Percentiles rank a stretch among this genome's conserved stretches.
These are phyloP conservation scores for Bilobella aurantiaca DNA, from an alignment of 1,140 invertebrate species.

Conservation along the genomic window DNA sequence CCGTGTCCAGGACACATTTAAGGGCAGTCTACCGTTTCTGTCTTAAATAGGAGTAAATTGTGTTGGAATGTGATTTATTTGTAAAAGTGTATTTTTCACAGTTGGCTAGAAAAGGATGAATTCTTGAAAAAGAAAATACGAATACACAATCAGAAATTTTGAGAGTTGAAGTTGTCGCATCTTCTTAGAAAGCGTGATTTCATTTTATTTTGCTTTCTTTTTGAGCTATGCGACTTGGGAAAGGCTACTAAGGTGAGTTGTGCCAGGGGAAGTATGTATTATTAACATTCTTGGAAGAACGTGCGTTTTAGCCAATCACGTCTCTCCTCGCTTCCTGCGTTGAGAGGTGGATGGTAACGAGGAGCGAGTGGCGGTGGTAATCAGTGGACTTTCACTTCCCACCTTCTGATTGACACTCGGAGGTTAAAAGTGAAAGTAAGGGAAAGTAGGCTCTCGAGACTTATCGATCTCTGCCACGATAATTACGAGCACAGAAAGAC, in stretches of 20 bases:
- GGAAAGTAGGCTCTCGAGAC: conserved; percentile 15
- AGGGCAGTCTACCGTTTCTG: neutral
- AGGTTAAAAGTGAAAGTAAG: conserved; percentile 11
- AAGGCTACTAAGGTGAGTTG: neutral
- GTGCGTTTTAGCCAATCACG: neutral
- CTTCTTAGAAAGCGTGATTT: neutral
- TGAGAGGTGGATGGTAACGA: neutral
- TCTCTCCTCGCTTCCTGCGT: neutral
- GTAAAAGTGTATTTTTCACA: no score
- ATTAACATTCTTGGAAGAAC: neutral
- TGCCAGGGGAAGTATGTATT: neutral
- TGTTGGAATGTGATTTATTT: no score
- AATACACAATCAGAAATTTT: neutral
- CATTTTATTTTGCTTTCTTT: neutral
- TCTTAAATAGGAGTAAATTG: no score
- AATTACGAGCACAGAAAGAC: conserved; percentile 11
- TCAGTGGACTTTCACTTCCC: conserved; percentile 17
- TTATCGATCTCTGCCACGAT: conserved; percentile 21
- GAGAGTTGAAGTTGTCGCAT: neutral
- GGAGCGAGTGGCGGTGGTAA: conserved; percentile 4
- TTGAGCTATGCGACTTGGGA: neutral
- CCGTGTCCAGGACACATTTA: neutral
- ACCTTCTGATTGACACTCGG: conserved; percentile 20
- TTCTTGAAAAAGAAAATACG: neutral
- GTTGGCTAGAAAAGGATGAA: no score